These are phyloP conservation scores for Drosophila prostipennis DNA, from an alignment of 2,888 invertebrate species.

Conservation along the genomic window DNA sequence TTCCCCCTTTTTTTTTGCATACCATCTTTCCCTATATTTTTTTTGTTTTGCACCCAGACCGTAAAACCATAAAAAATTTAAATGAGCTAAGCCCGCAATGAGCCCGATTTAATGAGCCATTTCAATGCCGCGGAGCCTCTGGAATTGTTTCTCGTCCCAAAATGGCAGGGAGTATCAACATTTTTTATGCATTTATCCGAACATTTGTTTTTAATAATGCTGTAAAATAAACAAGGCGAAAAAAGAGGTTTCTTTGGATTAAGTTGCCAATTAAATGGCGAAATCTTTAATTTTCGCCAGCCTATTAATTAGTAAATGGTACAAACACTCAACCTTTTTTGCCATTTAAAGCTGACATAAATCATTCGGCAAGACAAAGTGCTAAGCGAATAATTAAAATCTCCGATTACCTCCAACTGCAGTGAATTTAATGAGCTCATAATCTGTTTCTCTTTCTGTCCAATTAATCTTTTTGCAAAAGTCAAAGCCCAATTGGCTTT, in stretches of 20 bases:
- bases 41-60: conserved; percentile 11
- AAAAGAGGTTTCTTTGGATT: background rate
- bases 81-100: conserved; percentile 49
- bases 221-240: conserved; percentile 12
- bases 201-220: conserved; percentile 18
- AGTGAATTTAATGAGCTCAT: conserved; percentile 5
- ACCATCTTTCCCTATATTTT: conserved; percentile 5
- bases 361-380: conserved; percentile 10
- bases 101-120: conserved; percentile 41
- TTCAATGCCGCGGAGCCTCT: conserved; percentile 35
- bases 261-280: no score
- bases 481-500: background rate
- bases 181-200: conserved; percentile 20
- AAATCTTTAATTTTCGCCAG: no score
- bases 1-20: background rate
- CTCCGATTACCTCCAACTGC: conserved; percentile 10
- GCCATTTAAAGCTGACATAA: background rate
- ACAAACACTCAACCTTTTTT: no score
- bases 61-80: conserved; percentile 57
- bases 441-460: background rate
- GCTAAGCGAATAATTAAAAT: background rate
- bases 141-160: conserved; percentile 14
- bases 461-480: conserved; percentile 10
- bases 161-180: conserved; percentile 16
- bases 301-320: no score